A percentile compares a stretch with the other conserved stretches of the same genome.
Evolutionary conservation across 2,113 vertebrate species (phyloP).

Genomic region (Pyrgilauda ruficollis): DNA sequence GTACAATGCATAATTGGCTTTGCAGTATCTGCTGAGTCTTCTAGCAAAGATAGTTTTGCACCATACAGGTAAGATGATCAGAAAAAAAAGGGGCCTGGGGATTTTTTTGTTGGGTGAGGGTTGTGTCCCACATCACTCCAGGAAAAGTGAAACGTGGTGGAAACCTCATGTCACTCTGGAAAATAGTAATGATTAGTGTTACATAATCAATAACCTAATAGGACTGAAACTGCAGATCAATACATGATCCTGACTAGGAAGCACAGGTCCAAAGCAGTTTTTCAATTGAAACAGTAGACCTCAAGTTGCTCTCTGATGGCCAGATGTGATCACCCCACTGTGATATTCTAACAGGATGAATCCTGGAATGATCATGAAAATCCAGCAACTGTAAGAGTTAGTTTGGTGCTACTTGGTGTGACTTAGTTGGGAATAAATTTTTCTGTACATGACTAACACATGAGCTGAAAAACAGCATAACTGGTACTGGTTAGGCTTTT

Average conservation of each 20-base stretch:
- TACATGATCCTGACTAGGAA: background rate
- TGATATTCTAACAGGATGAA: background rate
- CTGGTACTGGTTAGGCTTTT: background rate
- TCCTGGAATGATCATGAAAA: background rate
- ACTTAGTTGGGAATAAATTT: background rate
- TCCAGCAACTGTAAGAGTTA: background rate
- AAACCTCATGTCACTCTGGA: background rate
- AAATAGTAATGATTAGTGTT: background rate
- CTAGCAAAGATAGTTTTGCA: background rate
- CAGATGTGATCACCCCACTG: background rate
- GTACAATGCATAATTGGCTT: background rate
- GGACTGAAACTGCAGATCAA: background rate
- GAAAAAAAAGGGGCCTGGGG: background rate
- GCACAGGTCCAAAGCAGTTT: background rate
- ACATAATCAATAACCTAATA: background rate
- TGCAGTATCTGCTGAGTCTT: background rate
- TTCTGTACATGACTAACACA: background rate
- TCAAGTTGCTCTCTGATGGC: background rate
- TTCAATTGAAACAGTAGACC: background rate
- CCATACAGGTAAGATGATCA: background rate
- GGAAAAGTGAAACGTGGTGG: background rate
- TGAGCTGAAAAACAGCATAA: background rate
- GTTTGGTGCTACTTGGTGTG: background rate
- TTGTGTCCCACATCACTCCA: background rate
- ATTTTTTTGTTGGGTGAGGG: rapidly evolving